Base-by-base conservation (phyloP, 2,113 vertebrate genomes). In the Toxostoma redivivum region DNA sequence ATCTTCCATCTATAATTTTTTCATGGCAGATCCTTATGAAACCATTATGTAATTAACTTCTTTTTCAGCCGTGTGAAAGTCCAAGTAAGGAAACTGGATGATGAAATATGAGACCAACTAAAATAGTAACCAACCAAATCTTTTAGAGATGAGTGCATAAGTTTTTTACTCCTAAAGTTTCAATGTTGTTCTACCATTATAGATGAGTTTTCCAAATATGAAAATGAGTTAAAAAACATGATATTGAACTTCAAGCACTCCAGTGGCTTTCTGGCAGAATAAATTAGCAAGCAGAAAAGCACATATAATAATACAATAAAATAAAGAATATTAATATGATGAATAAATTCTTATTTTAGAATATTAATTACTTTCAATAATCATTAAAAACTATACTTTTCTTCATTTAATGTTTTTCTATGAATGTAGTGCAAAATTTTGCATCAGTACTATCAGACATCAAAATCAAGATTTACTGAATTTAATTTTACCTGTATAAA, bases 41-140 rank as follows among this genome's bases (percentile, higher is more conserved):
- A 80, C 70, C 86, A 64, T 96, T 90, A 93, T 38, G 47, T 56
- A 90, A 88, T 90, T 94, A 93, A 74, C 82, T 95, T 78, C 6
- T 66, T 79, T 77, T 90, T 88, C 70, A 91, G 27, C 35, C 35
- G 13, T 20, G 27, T 58, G 65, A 51, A 92, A 78, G 35, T 70
- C 30, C 60, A 86, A 20, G 38, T 71, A 44, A 30, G 42, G 64
- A 83, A 90, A 86, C 21, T 33, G 10, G 21, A 53, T 72, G 27
- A 69, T 60, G 50, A 85, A 93, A 85, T 79, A 48, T 12, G 79
- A 91, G 56, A 81, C 16, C 37, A 66, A 38, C 30, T 65, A 69
- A 77, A 61, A 69, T 18, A 47, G 40, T 66, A 70, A 85, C 20
- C 61, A 53, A 61, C 4, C 20, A 87, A 56, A 77, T 77, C 4